Percentiles rank a stretch among this genome's conserved stretches.
Conservation (phyloP, 2,888 invertebrate species). For the Polydrusus cervinus region DNA sequence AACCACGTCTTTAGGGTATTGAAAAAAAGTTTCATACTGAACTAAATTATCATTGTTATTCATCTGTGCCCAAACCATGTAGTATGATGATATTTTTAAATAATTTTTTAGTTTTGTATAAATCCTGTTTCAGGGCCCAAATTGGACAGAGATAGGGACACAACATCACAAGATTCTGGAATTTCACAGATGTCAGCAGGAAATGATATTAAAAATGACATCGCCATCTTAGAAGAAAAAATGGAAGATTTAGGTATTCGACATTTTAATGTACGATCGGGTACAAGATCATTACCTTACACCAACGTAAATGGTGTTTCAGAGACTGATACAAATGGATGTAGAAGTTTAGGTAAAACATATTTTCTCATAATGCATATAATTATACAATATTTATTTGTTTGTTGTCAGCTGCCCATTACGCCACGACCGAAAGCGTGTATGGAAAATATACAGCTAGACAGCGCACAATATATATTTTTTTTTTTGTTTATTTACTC, state of each 20-base stretch:
- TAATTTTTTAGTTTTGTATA: neutral
- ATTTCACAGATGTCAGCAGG: constrained; percentile 87
- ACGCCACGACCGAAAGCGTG: too few species aligned
- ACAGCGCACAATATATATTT: too few species aligned
- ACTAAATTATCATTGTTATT: too few species aligned
- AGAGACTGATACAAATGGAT: constrained; percentile 66
- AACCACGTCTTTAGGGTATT: too few species aligned
- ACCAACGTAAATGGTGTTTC: constrained; percentile 65
- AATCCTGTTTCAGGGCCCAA: constrained; percentile 66
- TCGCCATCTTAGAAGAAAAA: constrained; percentile 75
- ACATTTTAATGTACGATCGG: constrained; percentile 62
- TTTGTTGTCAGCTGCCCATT: too few species aligned
- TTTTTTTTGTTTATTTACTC: too few species aligned
- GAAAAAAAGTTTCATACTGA: too few species aligned
- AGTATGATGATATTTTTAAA: neutral
- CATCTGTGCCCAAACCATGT: neutral
- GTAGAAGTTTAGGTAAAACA: constrained; percentile 65
- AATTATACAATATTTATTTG: too few species aligned
- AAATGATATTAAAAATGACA: constrained; percentile 70
- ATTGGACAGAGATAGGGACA: constrained; percentile 76
- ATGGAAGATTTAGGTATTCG: constrained; percentile 72
- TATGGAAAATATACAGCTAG: too few species aligned
- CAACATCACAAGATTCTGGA: constrained; percentile 90
- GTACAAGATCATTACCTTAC: constrained; percentile 65
- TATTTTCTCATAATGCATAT: too few species aligned